Conservation (phyloP, 35 echinoderm and acorn worm genomes). For the Stichopus chloronotus region DNA sequence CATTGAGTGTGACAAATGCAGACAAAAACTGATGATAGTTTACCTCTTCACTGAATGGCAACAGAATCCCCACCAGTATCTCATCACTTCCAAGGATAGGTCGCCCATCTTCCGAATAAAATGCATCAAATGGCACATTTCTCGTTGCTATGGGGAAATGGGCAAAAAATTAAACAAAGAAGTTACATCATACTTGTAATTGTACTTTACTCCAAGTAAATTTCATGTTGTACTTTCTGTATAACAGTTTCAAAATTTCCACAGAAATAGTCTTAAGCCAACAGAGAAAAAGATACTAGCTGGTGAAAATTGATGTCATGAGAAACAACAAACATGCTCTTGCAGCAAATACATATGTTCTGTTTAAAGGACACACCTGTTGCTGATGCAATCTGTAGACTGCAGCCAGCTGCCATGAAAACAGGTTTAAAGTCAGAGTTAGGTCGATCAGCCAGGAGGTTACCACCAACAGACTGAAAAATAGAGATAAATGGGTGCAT, state of each 20-base stretch:
- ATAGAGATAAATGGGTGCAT: not conserved
- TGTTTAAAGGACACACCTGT: not conserved
- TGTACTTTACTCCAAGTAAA: too few species aligned
- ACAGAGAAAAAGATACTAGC: too few species aligned
- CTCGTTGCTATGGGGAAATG: not conserved
- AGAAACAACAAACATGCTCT: too few species aligned
- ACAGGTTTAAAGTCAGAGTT: constrained; percentile 14
- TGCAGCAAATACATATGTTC: too few species aligned
- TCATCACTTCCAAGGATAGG: constrained; percentile 8
- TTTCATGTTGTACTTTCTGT: too few species aligned
- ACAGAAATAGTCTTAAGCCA: too few species aligned
- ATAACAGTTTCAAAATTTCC: too few species aligned
- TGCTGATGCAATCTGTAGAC: not conserved
- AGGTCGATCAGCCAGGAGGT: not conserved
- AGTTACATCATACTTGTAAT: too few species aligned
- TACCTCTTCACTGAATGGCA: constrained; percentile 48
- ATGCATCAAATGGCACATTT: not conserved
- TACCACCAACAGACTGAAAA: constrained; percentile 49
- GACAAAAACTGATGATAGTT: not conserved
- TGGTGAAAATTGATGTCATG: too few species aligned
- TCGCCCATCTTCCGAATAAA: constrained; percentile 25
- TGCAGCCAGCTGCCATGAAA: constrained; percentile 33
- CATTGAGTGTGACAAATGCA: too few species aligned
- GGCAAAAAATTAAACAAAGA: too few species aligned
- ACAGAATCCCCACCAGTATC: constrained; percentile 22